Base-by-base conservation (phyloP, 2,888 invertebrate species). In the Polymixis lichenea region DNA sequence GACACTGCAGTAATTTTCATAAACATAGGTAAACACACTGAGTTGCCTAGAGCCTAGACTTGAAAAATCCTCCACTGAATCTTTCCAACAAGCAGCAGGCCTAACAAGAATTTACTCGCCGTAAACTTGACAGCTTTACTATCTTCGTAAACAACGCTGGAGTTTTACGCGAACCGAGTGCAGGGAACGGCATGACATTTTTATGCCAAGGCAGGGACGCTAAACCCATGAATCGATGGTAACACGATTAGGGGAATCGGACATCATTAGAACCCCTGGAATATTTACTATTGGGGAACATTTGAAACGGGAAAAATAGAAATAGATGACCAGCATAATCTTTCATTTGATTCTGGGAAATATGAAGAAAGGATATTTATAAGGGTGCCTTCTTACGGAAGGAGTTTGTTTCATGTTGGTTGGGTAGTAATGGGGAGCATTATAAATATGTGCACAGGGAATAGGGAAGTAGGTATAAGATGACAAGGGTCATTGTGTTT, bases 181-280 rank as follows among this genome's bases (percentile, higher is more conserved):
- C 56, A 60, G 51, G 46, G 38, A 72, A 62, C 67, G 58, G 68
- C 79, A 83, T 77, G 82, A 77, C 78, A 85, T 85, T 86, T 88
- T 88, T 89, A 86, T 83, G 77, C 72, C 56, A 25, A 72, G 62
- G 66, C 51, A 58, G 77, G 80, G 87, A 58, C 68, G 69, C 68
- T 79, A 81, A 75, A 71, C 64, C 51, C 73, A 71, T 80, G 77
- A 88, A 91, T 91, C 90, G 87, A 89, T 91, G 88, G 77, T 86
- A 89, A 90, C 86, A 80, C 84, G 88, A 91, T 92, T 88, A 90
- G 89, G 87, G 86, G 83, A 82, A 75, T 79, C 83, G 87, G 88
- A 86, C 80, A 83, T 86, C 82, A 88, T 86, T 87, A 83, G 65
- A 72, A 67, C 77, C 83, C 79, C 62, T 38, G 38, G 46, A 28